Conservation (phyloP, 2,888 invertebrate genomes). For the Melikaiella ostensackeni region DNA sequence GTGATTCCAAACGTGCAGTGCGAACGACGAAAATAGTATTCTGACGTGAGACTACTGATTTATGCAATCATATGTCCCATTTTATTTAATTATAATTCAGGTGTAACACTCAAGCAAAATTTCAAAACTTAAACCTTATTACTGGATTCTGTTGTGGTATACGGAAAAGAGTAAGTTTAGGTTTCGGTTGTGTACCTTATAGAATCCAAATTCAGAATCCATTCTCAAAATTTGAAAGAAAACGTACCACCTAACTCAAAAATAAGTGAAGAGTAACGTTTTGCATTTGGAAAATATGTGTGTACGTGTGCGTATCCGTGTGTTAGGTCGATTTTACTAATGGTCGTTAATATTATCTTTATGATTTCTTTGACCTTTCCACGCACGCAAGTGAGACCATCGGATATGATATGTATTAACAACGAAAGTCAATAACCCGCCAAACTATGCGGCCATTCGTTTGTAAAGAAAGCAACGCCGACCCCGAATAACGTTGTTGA, state of each 20-base stretch:
- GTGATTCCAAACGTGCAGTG: conserved; percentile 23
- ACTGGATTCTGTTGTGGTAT: too few species aligned
- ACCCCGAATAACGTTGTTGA: background rate
- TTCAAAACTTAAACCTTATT: too few species aligned
- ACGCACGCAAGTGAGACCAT: conserved; percentile 4
- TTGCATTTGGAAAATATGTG: background rate
- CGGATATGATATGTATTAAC: conserved; percentile 32
- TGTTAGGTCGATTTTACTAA: background rate
- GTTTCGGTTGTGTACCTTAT: too few species aligned
- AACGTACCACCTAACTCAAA: background rate
- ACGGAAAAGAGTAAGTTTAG: too few species aligned
- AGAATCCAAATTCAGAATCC: background rate
- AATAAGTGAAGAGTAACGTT: background rate
- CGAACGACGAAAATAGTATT: conserved; percentile 49
- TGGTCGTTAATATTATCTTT: conserved; percentile 25
- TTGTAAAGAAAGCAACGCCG: background rate
- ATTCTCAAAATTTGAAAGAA: background rate
- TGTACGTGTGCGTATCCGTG: background rate
- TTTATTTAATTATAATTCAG: background rate
- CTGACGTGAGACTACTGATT: conserved; percentile 46
- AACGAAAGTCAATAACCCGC: conserved; percentile 25
- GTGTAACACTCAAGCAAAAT: too few species aligned
- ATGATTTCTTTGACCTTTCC: conserved; percentile 32
- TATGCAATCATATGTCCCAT: background rate
- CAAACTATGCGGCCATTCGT: conserved; percentile 5